Percentiles rank a stretch among this genome's conserved stretches.
phyloP scores from a whole-genome alignment of 2,888 invertebrate species.

The Heliconius ethilla region DNA sequence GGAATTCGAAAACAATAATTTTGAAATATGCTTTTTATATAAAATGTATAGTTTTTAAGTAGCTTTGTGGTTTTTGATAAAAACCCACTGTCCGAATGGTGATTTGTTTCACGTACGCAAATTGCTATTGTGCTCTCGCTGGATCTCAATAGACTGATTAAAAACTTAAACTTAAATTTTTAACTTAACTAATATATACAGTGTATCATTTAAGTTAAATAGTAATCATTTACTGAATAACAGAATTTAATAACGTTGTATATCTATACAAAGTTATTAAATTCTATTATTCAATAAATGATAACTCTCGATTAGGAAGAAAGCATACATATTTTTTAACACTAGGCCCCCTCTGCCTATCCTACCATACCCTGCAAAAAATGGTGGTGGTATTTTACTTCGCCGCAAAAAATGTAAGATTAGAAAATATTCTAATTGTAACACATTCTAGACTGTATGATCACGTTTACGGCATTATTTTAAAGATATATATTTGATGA shows the following conservation, averaged over 20 bases:
- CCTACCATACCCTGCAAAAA: no score
- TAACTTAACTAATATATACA: background rate
- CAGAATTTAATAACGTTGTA: no score
- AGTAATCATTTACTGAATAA: no score
- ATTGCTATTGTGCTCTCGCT: background rate
- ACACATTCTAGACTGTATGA: background rate
- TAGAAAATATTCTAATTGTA: background rate
- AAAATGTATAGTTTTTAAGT: background rate
- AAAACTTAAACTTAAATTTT: background rate
- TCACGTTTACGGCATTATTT: background rate
- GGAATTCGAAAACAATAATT: background rate
- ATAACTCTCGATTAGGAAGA: no score
- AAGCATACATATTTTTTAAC: no score
- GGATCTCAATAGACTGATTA: no score
- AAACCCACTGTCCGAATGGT: background rate
- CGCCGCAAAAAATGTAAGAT: background rate
- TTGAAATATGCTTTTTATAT: conserved; percentile 1
- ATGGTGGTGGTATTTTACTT: no score
- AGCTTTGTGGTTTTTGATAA: background rate
- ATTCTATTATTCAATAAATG: no score
- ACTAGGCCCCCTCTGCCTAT: no score
- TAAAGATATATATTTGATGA: background rate
- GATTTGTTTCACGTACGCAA: background rate
- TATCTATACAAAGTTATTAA: no score
- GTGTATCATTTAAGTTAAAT: background rate